Conservation (phyloP, 2,888 invertebrate genomes). For the Hirudinaria manillensis region DNA sequence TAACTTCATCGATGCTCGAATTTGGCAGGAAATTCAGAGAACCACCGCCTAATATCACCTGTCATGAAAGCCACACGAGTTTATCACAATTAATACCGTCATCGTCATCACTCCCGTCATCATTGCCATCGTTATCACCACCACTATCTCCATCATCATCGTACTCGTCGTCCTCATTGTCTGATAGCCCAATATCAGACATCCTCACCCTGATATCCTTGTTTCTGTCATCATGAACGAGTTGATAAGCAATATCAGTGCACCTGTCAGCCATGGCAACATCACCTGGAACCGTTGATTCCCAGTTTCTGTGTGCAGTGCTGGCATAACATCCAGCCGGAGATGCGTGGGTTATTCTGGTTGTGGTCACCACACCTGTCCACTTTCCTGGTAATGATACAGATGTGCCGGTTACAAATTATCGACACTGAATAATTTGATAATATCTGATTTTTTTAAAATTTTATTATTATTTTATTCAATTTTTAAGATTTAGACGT, state of each 20-base stretch:
- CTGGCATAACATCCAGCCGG: conserved; percentile 50
- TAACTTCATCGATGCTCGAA: conserved; percentile 29
- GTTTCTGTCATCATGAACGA: conserved; percentile 30
- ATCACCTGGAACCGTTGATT: conserved; percentile 34
- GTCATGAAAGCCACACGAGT: background rate
- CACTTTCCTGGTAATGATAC: conserved; percentile 41
- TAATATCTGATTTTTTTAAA: no score
- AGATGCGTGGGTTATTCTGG: conserved; percentile 52
- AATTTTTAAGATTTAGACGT: no score
- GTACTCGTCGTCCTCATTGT: background rate
- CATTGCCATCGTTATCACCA: no score
- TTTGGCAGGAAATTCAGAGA: conserved; percentile 36
- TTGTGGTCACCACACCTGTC: conserved; percentile 50
- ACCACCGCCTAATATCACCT: conserved; percentile 41
- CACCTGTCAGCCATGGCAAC: conserved; percentile 24
- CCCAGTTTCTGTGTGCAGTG: conserved; percentile 47
- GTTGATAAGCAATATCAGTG: conserved; percentile 36
- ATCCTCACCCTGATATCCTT: conserved; percentile 33
- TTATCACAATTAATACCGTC: no score
- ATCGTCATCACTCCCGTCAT: no score
- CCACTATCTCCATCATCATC: no score
- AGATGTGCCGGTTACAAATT: background rate
- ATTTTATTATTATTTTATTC: background rate
- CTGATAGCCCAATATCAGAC: background rate
- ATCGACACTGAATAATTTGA: no score